phyloP scores from a whole-genome alignment of 2,797 vertebrate species.

The Syngnathus acus region DNA sequence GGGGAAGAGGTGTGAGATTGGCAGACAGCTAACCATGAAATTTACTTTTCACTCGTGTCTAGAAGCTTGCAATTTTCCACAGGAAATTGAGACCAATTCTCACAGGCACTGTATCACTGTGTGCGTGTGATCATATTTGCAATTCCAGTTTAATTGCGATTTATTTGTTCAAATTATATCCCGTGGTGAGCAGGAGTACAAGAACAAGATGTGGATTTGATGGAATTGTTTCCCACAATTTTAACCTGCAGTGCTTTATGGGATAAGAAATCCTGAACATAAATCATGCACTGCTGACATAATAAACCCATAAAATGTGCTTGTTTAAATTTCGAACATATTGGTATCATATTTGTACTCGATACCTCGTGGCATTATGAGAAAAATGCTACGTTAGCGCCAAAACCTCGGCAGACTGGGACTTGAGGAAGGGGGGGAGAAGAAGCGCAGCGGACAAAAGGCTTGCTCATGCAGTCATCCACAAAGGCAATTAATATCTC shows the following conservation, averaged over 20 bases:
- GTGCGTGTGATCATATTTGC: slow-evolving; percentile 4
- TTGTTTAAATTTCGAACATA: too few species aligned
- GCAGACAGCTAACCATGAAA: slow-evolving; percentile 64
- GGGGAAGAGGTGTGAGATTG: slow-evolving; percentile 50
- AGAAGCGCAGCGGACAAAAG: slow-evolving; percentile 20
- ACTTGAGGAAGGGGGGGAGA: slow-evolving; percentile 22
- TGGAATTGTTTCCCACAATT: not conserved
- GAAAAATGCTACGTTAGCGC: slow-evolving; percentile 68
- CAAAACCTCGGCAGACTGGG: slow-evolving; percentile 61
- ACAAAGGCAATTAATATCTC: slow-evolving; percentile 50
- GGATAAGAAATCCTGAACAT: too few species aligned
- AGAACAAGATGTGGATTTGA: too few species aligned
- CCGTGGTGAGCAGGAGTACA: not conserved
- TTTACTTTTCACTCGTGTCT: slow-evolving; percentile 50
- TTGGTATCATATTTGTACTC: slow-evolving; percentile 26
- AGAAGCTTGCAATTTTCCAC: not conserved
- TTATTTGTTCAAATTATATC: slow-evolving; percentile 15
- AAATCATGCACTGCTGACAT: too few species aligned
- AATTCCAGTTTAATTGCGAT: slow-evolving; percentile 50
- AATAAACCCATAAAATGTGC: too few species aligned
- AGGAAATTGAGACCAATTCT: not conserved
- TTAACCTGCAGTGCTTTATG: too few species aligned
- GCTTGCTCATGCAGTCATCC: slow-evolving; percentile 28
- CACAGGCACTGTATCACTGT: not conserved
- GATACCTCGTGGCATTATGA: too few species aligned